Percentiles rank a stretch among this genome's conserved stretches.
These are phyloP conservation scores for Cherax destructor DNA, from an alignment of 1,140 invertebrate species.

Conservation along the genomic window DNA sequence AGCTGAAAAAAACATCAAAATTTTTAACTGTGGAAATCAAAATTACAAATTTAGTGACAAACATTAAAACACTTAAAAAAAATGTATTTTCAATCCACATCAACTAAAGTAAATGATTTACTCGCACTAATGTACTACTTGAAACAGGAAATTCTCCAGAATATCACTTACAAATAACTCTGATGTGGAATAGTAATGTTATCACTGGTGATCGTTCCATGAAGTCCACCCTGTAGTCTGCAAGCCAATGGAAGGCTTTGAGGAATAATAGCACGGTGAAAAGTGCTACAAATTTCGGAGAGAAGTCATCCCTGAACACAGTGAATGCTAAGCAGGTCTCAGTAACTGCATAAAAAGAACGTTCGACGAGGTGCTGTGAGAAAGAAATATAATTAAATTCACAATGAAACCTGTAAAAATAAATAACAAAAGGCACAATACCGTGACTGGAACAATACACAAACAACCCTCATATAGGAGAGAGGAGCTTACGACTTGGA, in stretches of 20 bases:
- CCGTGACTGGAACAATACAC: too few species aligned
- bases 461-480: too few species aligned
- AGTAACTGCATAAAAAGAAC: conserved; percentile 99
- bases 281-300: conserved; percentile 97
- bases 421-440: too few species aligned
- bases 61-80: not conserved
- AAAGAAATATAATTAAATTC: conserved; percentile 30
- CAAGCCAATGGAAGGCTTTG: conserved; percentile 99
- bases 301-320: conserved; percentile 99
- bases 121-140: not conserved
- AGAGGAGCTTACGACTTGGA: too few species aligned
- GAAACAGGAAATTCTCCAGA: not conserved
- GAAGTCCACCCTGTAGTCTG: conserved; percentile 98
- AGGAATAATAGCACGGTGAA: conserved; percentile 98
- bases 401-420: not conserved
- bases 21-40: not conserved
- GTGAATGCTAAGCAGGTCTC: conserved; percentile 99
- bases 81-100: not conserved
- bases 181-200: conserved; percentile 94
- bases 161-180: conserved; percentile 85
- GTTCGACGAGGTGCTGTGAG: conserved; percentile 94
- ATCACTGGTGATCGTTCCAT: conserved; percentile 90
- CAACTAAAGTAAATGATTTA: not conserved
- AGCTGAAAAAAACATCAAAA: conserved; percentile 46
- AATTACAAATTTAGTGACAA: not conserved